Evolutionary conservation across 1,140 invertebrate genomes (phyloP), one percentile per base, ranked within the genome.

Genomic region (Drosophila takahashii): DNA sequence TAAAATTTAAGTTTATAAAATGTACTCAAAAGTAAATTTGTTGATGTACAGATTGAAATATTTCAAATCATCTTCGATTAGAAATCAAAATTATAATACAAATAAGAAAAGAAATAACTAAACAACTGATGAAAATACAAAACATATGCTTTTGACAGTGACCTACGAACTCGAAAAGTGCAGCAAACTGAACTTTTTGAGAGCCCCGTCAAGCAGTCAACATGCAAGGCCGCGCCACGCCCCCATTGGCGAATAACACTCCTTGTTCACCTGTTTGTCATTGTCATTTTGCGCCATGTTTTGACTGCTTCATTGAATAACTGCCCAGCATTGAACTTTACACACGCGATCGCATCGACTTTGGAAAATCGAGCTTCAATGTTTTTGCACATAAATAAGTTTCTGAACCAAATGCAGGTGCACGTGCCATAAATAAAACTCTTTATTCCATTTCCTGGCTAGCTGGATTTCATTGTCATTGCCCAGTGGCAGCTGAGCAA

Each of bases 301-400:
- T 81, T 79, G 65, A 86, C 81, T 79, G 47, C 78, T 87, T 86
- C 78, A 87, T 87, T 79, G 51, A 81, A 44, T 1, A 16, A 44
- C 72, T 86, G 80, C 47, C 27, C 57, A 69, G 36, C 78, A 87
- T 80, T 81, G 74, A 77, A 83, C 60, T 61, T 71, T 59, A 22
- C 15, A 39, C 36, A 48, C 58, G 60, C 73, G 59, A 77, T 57
- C 53, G 45, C 4, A 62, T 61, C 57, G 42, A 29, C 47, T 29
- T 7, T 27, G 42, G 65, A 26, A 41, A 61, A 50, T 37, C 15
- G 15, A 57, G 39, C 45, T 53, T 60, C 42, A 47, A 56, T n/a
- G 56, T 54, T 67, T 77, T 52, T 36, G 56, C 44, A 32, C 29
- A 32, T 32, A 67, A 51, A 62, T 56, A 37, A 48, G 60, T 18